Base-by-base conservation (phyloP, 2,113 vertebrate species). In the Ellobius talpinus region DNA sequence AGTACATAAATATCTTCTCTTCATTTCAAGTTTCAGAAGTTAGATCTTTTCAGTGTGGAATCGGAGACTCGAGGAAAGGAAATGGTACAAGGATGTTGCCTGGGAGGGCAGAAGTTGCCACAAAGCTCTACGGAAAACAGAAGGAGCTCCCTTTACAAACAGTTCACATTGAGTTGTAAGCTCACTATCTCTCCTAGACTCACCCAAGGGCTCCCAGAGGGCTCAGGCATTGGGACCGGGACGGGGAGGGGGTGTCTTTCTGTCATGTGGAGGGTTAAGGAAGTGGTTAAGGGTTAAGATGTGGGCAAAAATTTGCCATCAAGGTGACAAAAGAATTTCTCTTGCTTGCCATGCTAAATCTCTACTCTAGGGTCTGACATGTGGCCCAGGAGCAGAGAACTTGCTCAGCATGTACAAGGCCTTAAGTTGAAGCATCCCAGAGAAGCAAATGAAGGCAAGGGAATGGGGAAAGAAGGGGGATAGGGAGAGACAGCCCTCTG, bases 141-240 rank as follows among this genome's bases (percentile, higher is more conserved):
- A 29, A 52, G 5, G 3, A 31, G 0, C 3, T 39, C 23, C 19
- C 7, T n/a, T 47, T 31, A 29, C 10, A 6, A 84, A 9, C 26
- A 31, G 23, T 66, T 45, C 4, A 70, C 3, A 33, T 0, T 39
- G 23, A 58, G 33, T 24, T 10, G 6, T 0, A 0, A 0, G 0
- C 31, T 61, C 23, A 13, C 9, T 8, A 7, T 29, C 39, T 1
- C 4, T 4, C 5, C 7, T 16, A n/a, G 10, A 19, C 0, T 11
- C 36, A 39, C 8, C 12, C 14, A 0, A 24, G 11, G 36, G 26
- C 14, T 52, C 31, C 47, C 1, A 5, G 39, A 63, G 39, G 39
- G 17, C 16, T 39, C 10, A n/a, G 58, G 58, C 17, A 5, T 58
- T 58, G 19, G 58, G 19, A 58, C 19, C 19, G 4, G 68, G 6